phyloP scores from a whole-genome alignment of 2,113 vertebrate genomes.

The Lipophrys pholis region DNA sequence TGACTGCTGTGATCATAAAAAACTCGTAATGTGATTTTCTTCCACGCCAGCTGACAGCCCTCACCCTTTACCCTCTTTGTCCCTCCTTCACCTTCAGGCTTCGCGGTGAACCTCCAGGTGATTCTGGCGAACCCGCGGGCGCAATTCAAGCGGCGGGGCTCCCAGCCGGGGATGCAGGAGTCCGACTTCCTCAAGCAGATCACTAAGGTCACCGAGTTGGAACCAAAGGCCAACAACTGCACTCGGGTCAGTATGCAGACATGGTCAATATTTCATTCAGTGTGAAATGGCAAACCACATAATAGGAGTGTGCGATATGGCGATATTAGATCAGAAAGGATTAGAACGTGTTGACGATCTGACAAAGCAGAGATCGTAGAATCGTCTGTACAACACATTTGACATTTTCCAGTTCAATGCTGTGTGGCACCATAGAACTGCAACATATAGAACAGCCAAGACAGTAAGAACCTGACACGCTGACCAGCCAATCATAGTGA shows the following conservation, averaged over 20 bases:
- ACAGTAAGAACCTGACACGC: no score
- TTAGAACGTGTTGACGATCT: no score
- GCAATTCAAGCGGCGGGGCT: conserved; percentile 94
- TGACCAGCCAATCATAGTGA: no score
- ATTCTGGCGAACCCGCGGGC: conserved; percentile 93
- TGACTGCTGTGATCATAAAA: conserved; percentile 55
- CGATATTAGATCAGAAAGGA: no score
- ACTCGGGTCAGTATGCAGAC: conserved; percentile 87
- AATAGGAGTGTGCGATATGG: no score
- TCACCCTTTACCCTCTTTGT: background rate
- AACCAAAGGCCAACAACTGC: conserved; percentile 97
- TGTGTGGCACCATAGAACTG: no score
- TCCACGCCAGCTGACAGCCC: conserved; percentile 15
- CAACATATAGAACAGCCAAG: no score
- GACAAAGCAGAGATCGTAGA: no score
- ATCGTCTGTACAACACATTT: no score
- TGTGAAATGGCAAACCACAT: no score
- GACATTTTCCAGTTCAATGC: no score
- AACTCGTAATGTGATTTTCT: conserved; percentile 55
- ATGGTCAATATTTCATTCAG: no score
- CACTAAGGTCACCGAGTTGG: conserved; percentile 93
- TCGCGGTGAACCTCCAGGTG: conserved; percentile 96
- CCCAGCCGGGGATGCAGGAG: conserved; percentile 99
- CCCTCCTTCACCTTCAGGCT: conserved; percentile 81
- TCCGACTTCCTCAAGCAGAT: conserved; percentile 99